Conservation (phyloP, 2,113 vertebrate genomes). For the Perognathus longimembris region DNA sequence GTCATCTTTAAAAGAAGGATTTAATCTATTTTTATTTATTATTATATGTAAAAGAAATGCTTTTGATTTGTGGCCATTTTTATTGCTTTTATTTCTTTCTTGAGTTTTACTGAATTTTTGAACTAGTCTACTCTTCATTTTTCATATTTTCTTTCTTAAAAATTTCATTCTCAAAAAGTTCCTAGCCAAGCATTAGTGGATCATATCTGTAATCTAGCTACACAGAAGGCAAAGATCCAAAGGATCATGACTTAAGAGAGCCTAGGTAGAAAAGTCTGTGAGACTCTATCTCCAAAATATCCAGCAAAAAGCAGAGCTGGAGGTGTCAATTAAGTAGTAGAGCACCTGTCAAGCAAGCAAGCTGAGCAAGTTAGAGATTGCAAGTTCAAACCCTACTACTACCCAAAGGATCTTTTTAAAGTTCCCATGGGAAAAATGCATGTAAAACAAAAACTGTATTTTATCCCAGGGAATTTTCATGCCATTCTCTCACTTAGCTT, state of each 20-base stretch:
- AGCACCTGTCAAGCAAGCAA: too few species aligned
- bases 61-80: background rate
- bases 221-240: too few species aligned
- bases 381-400: too few species aligned
- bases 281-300: too few species aligned
- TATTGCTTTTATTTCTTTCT: background rate
- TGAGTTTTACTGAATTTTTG: constrained; percentile 15
- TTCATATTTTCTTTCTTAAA: background rate
- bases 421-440: background rate
- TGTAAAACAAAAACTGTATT: background rate
- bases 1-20: background rate
- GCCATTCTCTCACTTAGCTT: background rate
- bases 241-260: too few species aligned
- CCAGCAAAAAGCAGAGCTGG: too few species aligned
- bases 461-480: background rate
- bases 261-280: too few species aligned
- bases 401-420: too few species aligned
- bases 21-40: background rate
- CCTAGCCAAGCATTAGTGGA: background rate
- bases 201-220: too few species aligned
- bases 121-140: background rate
- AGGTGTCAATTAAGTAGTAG: too few species aligned
- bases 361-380: too few species aligned
- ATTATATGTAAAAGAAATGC: background rate
- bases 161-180: background rate